Conservation (phyloP, 2,113 vertebrate genomes). For the Synodontis membranacea region DNA sequence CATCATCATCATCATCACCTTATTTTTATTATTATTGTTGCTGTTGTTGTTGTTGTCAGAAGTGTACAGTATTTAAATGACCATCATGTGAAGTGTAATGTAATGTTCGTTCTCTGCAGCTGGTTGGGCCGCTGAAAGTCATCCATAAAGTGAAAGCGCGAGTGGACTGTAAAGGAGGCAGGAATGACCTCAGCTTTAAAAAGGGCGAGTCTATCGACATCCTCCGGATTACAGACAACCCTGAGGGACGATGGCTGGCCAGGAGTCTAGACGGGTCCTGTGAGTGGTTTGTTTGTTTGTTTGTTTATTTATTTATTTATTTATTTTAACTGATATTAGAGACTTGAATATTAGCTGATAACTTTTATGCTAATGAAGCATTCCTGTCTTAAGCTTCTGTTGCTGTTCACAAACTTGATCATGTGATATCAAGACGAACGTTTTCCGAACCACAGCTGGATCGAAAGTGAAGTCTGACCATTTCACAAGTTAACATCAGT, state of each 20-base stretch:
- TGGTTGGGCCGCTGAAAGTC: conserved; percentile 77
- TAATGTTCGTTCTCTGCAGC: conserved; percentile 63
- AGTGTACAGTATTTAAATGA: no score
- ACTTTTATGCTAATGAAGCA: neutral
- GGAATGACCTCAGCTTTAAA: conserved; percentile 83
- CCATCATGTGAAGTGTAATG: neutral
- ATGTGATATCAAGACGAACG: neutral
- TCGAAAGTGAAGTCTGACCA: neutral
- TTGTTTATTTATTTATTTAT: no score
- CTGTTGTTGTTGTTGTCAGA: neutral
- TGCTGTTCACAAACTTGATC: neutral
- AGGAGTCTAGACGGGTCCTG: conserved; percentile 78
- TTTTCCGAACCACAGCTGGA: neutral
- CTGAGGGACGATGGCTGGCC: conserved; percentile 92
- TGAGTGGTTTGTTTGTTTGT: no score
- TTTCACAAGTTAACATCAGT: neutral
- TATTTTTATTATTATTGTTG: neutral
- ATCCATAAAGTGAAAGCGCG: conserved; percentile 81
- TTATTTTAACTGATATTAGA: neutral
- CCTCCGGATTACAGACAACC: conserved; percentile 86
- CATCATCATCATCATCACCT: neutral
- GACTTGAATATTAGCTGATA: neutral
- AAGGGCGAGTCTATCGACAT: conserved; percentile 87
- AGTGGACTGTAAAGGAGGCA: conserved; percentile 79
- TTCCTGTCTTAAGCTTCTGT: neutral